Evolutionary conservation across 2,113 vertebrate genomes (phyloP), one percentile per base, ranked within the genome.

Genomic region (Myocastor coypus): DNA sequence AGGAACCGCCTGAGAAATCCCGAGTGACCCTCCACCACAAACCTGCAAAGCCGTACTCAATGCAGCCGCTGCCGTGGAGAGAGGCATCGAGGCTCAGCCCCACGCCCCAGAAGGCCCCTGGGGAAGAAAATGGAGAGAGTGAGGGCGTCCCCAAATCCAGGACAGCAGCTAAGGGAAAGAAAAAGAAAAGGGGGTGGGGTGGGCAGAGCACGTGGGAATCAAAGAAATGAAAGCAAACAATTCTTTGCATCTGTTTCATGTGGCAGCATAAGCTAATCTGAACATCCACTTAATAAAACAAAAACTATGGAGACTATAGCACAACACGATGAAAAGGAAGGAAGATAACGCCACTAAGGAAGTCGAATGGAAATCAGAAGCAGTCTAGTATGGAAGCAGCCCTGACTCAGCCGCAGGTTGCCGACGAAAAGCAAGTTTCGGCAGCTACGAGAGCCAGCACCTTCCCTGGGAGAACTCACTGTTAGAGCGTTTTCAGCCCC

Each of bases 31-130:
- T 5, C 8, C 63, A 2, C 42, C 37, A 28, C 17, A 32, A 57
- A 40, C 63, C 28, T n/a, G 26, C 26, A 71, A 30, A 1, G 34
- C 46, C 4, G 73, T 5, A 0, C 75, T 59, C 66, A 26, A 3
- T 91, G 83, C 73, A 42, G 28, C 20, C 55, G 20, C n/a, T 32
- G 34, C 69, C 0, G 2, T 40, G 20, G 50, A 42, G 42, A 61
- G 9, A 5, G 5, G 57, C 9, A 0, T 75, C 16, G 16, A 7
- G n/a, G 17, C 10, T 28, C 37, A 19, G 3, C n/a, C 17, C n/a
- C 4, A 0, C 32, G 42, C 13, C 24, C 52, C 7, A 1, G 19
- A 28, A 61, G 52, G 16, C 46, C 6, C 0, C 50, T 12, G 14
- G 83, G n/a, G 68, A 61, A 11, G 32, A 59, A 71, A 57, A 7